Conservation (phyloP, 2,888 invertebrate genomes). For the Cantharis lateralis region DNA sequence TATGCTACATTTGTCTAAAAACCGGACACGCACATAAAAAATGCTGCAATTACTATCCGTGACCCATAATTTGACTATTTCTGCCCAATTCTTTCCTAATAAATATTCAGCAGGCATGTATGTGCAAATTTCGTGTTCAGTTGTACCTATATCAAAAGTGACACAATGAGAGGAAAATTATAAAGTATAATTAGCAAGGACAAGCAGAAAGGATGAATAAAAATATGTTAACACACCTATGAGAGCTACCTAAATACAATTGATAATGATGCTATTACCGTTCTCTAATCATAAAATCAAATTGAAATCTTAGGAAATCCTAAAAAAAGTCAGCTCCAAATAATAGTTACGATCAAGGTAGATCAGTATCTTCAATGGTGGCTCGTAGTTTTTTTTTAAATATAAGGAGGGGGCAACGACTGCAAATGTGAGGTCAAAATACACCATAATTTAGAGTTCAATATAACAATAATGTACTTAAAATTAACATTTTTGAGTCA, state of each 20-base stretch:
- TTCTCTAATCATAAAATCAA: neutral
- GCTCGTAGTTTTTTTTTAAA: too few relatives aligned
- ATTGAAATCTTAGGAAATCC: too few relatives aligned
- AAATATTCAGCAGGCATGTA: neutral
- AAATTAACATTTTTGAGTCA: too few relatives aligned
- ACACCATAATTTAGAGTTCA: too few relatives aligned
- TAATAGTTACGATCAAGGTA: too few relatives aligned
- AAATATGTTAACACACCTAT: neutral
- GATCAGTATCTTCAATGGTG: too few relatives aligned
- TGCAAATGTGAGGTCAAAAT: too few relatives aligned
- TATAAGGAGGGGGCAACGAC: too few relatives aligned
- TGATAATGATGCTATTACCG: neutral
- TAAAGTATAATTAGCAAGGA: neutral
- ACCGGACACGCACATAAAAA: neutral
- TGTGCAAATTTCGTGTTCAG: neutral
- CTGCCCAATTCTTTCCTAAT: neutral
- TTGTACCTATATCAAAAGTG: neutral
- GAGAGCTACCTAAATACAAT: neutral
- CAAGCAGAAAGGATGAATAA: neutral
- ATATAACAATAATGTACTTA: too few relatives aligned
- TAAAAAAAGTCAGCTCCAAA: too few relatives aligned
- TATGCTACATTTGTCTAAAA: neutral
- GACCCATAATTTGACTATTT: neutral
- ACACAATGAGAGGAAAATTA: neutral
- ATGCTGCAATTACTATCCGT: neutral